Conservation (phyloP, 1,140 invertebrate species). For the Anastatus disparis region DNA sequence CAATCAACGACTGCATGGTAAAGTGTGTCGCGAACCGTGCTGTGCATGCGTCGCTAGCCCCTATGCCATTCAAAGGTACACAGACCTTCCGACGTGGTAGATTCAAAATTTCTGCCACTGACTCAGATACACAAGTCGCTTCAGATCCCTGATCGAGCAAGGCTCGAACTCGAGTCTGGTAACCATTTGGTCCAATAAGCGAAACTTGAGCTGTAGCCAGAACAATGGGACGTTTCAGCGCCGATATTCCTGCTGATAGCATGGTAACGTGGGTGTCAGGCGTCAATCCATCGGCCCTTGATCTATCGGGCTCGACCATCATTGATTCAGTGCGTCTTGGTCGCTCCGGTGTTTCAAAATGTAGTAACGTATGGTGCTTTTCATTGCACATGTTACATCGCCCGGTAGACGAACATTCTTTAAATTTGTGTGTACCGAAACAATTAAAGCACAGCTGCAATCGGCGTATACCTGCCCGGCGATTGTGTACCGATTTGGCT, state of each 20-base stretch:
- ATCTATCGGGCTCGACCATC: not conserved
- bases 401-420: not conserved
- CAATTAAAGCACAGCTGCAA: not conserved
- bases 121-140: slow-evolving; percentile 3
- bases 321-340: not conserved
- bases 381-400: not conserved
- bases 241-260: not conserved
- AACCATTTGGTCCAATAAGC: not conserved
- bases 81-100: not conserved
- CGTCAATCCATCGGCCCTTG: not conserved
- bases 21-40: not conserved
- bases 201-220: not conserved
- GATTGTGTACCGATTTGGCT: not conserved
- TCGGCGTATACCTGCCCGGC: not conserved
- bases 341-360: not conserved
- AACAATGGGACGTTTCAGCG: not conserved
- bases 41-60: not conserved
- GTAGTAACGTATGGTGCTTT: not conserved
- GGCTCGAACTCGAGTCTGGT: not conserved
- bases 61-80: not conserved
- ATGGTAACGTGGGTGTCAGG: not conserved
- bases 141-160: slow-evolving; percentile 18
- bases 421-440: not conserved
- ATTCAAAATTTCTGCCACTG: not conserved
- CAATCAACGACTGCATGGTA: not conserved